A percentile compares a stretch with the other conserved stretches of the same genome.
These are phyloP conservation scores for Erythrolamprus reginae DNA, from an alignment of 2,113 vertebrate genomes.

Conservation along the genomic window DNA sequence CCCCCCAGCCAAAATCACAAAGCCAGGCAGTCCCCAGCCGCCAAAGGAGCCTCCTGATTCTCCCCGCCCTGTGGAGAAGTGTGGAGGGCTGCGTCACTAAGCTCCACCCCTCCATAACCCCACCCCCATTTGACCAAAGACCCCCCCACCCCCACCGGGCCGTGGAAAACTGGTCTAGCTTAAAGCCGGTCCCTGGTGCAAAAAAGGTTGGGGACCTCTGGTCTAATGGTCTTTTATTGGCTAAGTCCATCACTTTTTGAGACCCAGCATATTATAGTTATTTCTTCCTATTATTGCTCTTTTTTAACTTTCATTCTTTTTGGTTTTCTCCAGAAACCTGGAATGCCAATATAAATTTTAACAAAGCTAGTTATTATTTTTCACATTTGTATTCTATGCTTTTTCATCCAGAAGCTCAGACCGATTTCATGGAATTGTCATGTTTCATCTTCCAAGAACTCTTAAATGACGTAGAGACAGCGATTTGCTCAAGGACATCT, in stretches of 20 bases:
- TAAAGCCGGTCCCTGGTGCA: no score
- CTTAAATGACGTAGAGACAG: background rate
- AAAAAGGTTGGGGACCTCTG: no score
- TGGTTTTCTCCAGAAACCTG: background rate
- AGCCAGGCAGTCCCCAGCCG: no score
- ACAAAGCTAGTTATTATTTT: background rate
- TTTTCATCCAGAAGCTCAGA: background rate
- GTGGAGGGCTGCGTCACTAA: no score
- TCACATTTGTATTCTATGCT: background rate
- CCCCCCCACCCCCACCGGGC: no score
- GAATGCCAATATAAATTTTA: background rate
- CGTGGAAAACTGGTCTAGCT: no score
- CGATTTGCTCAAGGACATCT: background rate
- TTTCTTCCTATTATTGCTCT: background rate
- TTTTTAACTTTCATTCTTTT: background rate
- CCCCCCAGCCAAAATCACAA: no score
- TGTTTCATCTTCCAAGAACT: background rate
- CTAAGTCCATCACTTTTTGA: background rate
- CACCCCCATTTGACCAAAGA: no score
- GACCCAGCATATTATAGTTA: background rate
- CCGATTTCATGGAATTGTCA: background rate
- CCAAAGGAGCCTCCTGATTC: no score
- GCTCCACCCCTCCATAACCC: no score
- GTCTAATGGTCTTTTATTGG: background rate
- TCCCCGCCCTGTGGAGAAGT: no score